Conservation (phyloP, 1,140 invertebrate genomes). For the Trichogramma pretiosum region DNA sequence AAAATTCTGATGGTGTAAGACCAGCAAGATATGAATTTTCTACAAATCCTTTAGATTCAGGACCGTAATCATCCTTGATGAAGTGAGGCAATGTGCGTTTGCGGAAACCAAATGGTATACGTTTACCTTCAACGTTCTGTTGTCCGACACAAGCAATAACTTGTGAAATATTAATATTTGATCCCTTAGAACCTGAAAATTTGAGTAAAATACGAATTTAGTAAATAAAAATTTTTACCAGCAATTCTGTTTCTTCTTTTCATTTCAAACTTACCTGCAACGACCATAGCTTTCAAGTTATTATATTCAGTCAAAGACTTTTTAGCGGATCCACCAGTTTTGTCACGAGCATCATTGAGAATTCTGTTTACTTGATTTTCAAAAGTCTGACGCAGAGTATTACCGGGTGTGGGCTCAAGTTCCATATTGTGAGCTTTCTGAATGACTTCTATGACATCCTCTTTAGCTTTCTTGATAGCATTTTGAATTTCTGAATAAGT, state of each 20-base stretch:
- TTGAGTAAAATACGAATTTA: neutral
- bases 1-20: slow-evolving; percentile 97
- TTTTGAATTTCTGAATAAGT: slow-evolving; percentile 97
- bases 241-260: neutral
- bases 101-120: slow-evolving; percentile 98
- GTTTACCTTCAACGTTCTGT: slow-evolving; percentile 99
- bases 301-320: slow-evolving; percentile 99
- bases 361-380: slow-evolving; percentile 95
- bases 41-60: slow-evolving; percentile 97
- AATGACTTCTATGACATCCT: slow-evolving; percentile 99
- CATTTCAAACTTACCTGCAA: slow-evolving; percentile 54
- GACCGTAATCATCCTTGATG: slow-evolving; percentile 99
- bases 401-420: slow-evolving; percentile 96
- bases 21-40: slow-evolving; percentile 99
- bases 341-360: slow-evolving; percentile 99
- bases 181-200: slow-evolving; percentile 80
- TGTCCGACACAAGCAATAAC: slow-evolving; percentile 99
- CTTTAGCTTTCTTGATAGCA: slow-evolving; percentile 97
- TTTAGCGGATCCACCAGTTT: slow-evolving; percentile 98
- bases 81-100: slow-evolving; percentile 98
- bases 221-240: neutral
- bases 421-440: slow-evolving; percentile 99
- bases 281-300: slow-evolving; percentile 99
- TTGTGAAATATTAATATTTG: slow-evolving; percentile 99
- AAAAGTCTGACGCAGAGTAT: slow-evolving; percentile 87